Percentiles rank a stretch among this genome's conserved stretches.
Evolutionary conservation across 2,113 vertebrate species (phyloP).

Genomic region (Pseudorectes ferrugineus): DNA sequence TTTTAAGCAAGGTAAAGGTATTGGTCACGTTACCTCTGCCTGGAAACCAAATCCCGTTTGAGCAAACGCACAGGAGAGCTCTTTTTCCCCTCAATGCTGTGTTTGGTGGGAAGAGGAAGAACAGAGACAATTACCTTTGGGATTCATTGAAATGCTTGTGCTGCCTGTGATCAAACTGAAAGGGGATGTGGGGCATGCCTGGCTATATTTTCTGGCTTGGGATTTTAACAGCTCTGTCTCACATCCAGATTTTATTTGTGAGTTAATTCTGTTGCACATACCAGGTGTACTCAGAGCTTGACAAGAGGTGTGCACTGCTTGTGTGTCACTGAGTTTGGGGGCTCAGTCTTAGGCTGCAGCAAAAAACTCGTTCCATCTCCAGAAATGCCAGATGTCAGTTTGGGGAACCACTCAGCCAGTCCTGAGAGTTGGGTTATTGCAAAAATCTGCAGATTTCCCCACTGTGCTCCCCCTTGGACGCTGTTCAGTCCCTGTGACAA

Average conservation of each 20-base stretch:
- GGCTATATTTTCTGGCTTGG: neutral
- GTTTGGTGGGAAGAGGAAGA: neutral
- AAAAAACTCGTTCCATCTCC: neutral
- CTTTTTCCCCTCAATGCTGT: neutral
- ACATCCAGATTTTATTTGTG: neutral
- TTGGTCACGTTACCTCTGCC: neutral
- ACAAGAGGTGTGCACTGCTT: neutral
- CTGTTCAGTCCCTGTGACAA: neutral
- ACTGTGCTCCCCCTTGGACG: rapidly evolving
- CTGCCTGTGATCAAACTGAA: neutral
- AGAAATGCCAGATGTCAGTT: neutral
- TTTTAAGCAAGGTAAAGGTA: neutral
- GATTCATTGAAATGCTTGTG: neutral
- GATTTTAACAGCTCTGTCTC: neutral
- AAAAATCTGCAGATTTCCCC: neutral
- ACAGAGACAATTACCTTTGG: neutral
- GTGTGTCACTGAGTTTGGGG: neutral
- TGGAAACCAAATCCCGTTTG: neutral
- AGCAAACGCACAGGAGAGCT: neutral
- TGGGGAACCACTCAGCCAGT: neutral
- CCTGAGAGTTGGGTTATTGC: neutral
- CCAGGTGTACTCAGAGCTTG: neutral
- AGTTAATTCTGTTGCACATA: neutral
- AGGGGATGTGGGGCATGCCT: neutral
- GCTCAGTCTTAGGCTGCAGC: neutral